Conservation (phyloP, 1,140 invertebrate species). For the Drosophila repleta region DNA sequence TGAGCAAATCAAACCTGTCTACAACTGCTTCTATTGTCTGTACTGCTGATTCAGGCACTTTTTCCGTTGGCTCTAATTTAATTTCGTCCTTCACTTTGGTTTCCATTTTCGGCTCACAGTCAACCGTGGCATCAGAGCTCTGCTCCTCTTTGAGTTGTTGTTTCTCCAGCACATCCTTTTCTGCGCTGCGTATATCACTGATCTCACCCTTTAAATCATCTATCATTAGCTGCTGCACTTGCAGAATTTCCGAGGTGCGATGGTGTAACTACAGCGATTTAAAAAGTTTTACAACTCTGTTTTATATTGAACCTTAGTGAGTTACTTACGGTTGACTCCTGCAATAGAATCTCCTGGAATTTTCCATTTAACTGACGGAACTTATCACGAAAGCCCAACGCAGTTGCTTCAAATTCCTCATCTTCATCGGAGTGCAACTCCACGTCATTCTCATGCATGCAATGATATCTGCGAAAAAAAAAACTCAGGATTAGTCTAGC, state of each 20-base stretch:
- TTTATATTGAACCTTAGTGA: background rate
- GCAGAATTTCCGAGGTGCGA: constrained; percentile 74
- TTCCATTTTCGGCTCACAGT: constrained; percentile 16
- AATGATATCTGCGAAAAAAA: constrained; percentile 87
- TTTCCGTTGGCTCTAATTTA: constrained; percentile 64
- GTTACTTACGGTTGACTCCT: constrained; percentile 91
- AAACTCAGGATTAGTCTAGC: background rate
- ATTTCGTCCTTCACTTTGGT: constrained; percentile 72
- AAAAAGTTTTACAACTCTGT: background rate
- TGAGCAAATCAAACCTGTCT: constrained; percentile 73
- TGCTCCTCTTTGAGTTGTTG: constrained; percentile 52
- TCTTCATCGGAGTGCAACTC: constrained; percentile 89
- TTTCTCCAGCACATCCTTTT: constrained; percentile 57
- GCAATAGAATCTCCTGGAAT: constrained; percentile 91
- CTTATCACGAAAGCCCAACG: constrained; percentile 90
- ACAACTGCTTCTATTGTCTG: constrained; percentile 33
- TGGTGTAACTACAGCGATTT: constrained; percentile 60
- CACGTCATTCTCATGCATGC: constrained; percentile 89
- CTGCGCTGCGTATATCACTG: constrained; percentile 59
- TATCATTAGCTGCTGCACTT: constrained; percentile 76
- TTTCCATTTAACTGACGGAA: constrained; percentile 91
- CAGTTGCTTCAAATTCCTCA: constrained; percentile 91
- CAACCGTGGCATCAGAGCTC: constrained; percentile 4
- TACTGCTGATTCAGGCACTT: background rate
- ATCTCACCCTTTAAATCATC: constrained; percentile 75